Evolutionary conservation across 2,888 invertebrate species (phyloP).

Genomic region (Salpingus planirostris): DNA sequence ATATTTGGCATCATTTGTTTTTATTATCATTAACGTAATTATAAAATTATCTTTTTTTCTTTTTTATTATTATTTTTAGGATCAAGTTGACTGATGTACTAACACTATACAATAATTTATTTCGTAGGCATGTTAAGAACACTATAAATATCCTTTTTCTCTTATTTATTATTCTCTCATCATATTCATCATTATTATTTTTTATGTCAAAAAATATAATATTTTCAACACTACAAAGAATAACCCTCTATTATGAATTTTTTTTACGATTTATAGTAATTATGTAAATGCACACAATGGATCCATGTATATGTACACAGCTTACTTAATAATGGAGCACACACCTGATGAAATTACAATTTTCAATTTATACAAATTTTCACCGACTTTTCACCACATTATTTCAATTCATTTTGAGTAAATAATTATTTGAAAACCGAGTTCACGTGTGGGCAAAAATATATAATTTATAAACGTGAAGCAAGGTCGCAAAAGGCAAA

Average conservation of each 20-base stretch:
- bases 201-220: too few relatives aligned
- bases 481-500: constrained; percentile 35
- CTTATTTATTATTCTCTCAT: too few relatives aligned
- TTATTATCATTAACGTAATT: constrained; percentile 35
- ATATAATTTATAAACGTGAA: constrained; percentile 30
- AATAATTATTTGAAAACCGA: constrained; percentile 16
- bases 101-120: constrained; percentile 38
- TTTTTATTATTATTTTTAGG: too few relatives aligned
- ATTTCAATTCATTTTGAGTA: constrained; percentile 6
- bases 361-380: too few relatives aligned
- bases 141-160: constrained; percentile 36
- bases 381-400: too few relatives aligned
- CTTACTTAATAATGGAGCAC: constrained; percentile 7
- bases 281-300: constrained; percentile 26
- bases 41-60: constrained; percentile 31
- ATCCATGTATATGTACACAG: constrained; percentile 21
- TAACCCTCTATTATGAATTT: constrained; percentile 22
- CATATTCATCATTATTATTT: too few relatives aligned
- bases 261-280: constrained; percentile 2
- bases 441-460: constrained; percentile 28
- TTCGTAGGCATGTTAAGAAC: constrained; percentile 36
- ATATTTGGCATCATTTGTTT: constrained; percentile 40
- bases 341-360: constrained; percentile 8
- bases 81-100: constrained; percentile 32
- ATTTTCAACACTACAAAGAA: constrained; percentile 36